Percentiles rank a stretch among this genome's conserved stretches.
Conservation (phyloP, 2,888 invertebrate species). For the Hemithea aestivaria region DNA sequence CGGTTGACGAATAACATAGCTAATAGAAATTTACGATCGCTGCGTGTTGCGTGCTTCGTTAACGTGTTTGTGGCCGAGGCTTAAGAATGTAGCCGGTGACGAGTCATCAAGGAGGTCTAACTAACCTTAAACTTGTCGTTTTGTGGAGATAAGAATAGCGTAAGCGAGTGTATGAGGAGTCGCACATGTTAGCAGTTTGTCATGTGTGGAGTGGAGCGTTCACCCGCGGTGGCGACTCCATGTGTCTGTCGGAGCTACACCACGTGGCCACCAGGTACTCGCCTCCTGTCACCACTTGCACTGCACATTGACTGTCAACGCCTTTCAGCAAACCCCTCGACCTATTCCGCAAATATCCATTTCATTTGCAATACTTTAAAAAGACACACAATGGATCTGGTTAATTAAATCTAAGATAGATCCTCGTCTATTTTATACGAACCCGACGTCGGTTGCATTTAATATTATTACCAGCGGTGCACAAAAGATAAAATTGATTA, state of each 20-base stretch:
- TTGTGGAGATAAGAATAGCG: slow-evolving; percentile 35
- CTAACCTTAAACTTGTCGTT: slow-evolving; percentile 45
- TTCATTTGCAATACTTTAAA: slow-evolving; percentile 7
- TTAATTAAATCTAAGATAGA: slow-evolving; percentile 37
- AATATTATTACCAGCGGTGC: slow-evolving; percentile 43
- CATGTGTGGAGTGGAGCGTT: slow-evolving; percentile 46
- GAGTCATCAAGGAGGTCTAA: slow-evolving; percentile 42
- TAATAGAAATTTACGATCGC: slow-evolving; percentile 21
- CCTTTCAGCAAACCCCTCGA: slow-evolving; percentile 22
- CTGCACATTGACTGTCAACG: slow-evolving; percentile 43
- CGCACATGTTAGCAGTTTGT: slow-evolving; percentile 58
- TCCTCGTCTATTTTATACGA: slow-evolving; percentile 31
- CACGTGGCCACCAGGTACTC: slow-evolving; percentile 64
- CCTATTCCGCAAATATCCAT: slow-evolving; percentile 14
- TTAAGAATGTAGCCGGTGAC: slow-evolving; percentile 12
- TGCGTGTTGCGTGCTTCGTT: background rate
- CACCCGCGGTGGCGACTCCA: slow-evolving; percentile 47
- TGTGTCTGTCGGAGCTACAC: slow-evolving; percentile 47
- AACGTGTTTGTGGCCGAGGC: slow-evolving; percentile 7
- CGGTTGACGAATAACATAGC: slow-evolving; percentile 19
- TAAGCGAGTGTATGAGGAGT: slow-evolving; percentile 39
- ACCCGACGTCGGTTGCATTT: slow-evolving; percentile 36
- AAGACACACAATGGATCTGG: slow-evolving; percentile 26
- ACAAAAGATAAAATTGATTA: slow-evolving; percentile 52
- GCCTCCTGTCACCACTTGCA: slow-evolving; percentile 54